These are phyloP conservation scores for Fulica atra DNA, from an alignment of 2,113 vertebrate species.

Conservation along the genomic window DNA sequence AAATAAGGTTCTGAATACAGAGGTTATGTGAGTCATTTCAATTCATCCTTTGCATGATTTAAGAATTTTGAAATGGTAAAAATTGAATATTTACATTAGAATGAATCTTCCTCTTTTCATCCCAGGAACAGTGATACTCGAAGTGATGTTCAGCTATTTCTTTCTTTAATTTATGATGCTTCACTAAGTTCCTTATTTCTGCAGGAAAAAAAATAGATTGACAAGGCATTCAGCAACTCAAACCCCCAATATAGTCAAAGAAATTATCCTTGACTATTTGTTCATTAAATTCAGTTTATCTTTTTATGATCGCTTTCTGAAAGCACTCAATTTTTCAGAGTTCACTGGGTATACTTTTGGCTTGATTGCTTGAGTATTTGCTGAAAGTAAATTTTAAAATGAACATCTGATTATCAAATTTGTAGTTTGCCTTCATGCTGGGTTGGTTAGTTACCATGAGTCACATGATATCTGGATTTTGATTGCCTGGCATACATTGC, in stretches of 20 bases:
- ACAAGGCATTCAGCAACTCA: not conserved
- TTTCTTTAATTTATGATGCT: not conserved
- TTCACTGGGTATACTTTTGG: not conserved
- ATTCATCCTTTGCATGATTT: not conserved
- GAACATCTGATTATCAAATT: slow-evolving; percentile 58
- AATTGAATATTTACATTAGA: not conserved
- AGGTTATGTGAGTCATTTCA: not conserved
- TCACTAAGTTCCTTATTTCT: not conserved
- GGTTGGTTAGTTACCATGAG: slow-evolving; percentile 22
- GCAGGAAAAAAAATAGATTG: not conserved
- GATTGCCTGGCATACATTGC: slow-evolving; percentile 48
- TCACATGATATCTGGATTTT: slow-evolving; percentile 29
- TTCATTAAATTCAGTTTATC: not conserved
- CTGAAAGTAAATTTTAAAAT: slow-evolving; percentile 31
- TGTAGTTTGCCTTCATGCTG: slow-evolving; percentile 32
- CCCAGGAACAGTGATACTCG: not conserved
- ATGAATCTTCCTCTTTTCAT: not conserved
- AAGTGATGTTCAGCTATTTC: not conserved
- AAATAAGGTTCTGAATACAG: not conserved
- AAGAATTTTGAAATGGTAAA: not conserved
- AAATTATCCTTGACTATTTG: not conserved
- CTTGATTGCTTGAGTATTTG: slow-evolving; percentile 42
- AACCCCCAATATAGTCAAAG: not conserved
- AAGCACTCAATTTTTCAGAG: not conserved
- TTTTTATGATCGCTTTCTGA: not conserved